These are phyloP conservation scores for Vireo altiloquus DNA, from an alignment of 2,113 vertebrate genomes.

Conservation along the genomic window DNA sequence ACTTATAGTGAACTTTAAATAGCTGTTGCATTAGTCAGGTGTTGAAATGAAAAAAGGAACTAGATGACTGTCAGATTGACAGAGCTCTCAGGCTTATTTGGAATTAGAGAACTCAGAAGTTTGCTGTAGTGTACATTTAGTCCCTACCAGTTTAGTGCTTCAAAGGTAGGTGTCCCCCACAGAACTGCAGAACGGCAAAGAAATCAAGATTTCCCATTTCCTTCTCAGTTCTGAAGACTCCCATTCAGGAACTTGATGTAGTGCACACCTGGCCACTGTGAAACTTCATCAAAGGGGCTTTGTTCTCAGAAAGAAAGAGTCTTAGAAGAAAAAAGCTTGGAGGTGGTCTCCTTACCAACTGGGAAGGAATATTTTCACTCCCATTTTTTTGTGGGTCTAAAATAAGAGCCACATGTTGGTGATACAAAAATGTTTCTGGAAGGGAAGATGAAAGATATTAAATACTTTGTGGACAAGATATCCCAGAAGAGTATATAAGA, in stretches of 20 bases:
- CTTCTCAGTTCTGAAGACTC: not conserved
- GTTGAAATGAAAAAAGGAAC: not conserved
- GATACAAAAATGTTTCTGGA: not conserved
- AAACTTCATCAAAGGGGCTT: constrained; percentile 25
- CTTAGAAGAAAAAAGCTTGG: not conserved
- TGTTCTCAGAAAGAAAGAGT: not conserved
- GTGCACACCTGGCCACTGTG: not conserved
- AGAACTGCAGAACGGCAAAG: not conserved
- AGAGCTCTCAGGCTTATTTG: not conserved
- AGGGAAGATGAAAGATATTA: not conserved
- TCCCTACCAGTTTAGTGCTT: not conserved
- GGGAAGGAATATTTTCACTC: not conserved
- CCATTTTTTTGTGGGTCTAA: not conserved
- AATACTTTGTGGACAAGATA: not conserved
- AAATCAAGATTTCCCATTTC: not conserved
- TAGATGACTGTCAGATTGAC: not conserved
- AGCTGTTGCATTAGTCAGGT: not conserved
- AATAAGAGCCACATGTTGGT: not conserved
- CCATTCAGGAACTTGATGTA: not conserved
- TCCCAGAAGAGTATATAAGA: not conserved
- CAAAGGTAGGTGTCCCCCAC: not conserved
- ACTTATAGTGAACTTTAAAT: not conserved
- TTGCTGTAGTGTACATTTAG: not conserved
- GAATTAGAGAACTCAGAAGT: not conserved
- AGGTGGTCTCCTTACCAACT: not conserved